Conservation (phyloP, 2,888 invertebrate species). For the Strigamia transsilvanica region DNA sequence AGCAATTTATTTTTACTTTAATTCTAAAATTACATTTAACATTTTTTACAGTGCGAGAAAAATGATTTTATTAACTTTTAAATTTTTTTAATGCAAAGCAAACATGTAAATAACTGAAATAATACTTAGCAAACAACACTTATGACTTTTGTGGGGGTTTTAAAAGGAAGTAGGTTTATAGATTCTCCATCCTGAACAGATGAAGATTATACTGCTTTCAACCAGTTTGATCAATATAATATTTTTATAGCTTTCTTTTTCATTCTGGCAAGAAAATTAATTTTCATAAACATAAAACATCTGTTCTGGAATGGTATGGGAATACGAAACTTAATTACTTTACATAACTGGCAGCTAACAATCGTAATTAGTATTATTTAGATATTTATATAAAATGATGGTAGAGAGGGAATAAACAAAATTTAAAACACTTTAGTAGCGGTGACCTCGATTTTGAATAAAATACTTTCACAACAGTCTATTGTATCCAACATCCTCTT, state of each 20-base stretch:
- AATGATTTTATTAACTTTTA: too few species aligned
- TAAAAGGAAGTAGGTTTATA: not conserved
- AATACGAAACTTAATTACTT: too few species aligned
- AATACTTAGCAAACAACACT: not conserved
- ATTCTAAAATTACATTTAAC: not conserved
- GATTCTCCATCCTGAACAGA: not conserved
- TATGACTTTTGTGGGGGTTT: not conserved
- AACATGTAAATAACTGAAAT: not conserved
- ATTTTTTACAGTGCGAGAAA: not conserved
- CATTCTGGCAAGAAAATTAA: not conserved
- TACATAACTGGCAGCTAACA: not conserved
- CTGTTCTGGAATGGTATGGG: too few species aligned
- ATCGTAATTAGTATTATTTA: not conserved
- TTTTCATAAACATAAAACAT: not conserved
- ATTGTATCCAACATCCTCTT: not conserved
- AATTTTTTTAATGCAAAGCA: too few species aligned
- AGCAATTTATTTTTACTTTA: too few species aligned
- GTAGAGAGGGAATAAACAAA: not conserved
- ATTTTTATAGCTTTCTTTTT: not conserved
- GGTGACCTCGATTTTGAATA: conserved; percentile 5
- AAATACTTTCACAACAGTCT: not conserved
- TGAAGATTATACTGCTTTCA: not conserved
- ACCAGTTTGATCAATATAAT: conserved; percentile 17
- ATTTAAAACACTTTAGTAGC: not conserved
- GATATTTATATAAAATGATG: not conserved